Conservation (phyloP, 2,113 vertebrate genomes). For the Phrynocephalus versicolor region DNA sequence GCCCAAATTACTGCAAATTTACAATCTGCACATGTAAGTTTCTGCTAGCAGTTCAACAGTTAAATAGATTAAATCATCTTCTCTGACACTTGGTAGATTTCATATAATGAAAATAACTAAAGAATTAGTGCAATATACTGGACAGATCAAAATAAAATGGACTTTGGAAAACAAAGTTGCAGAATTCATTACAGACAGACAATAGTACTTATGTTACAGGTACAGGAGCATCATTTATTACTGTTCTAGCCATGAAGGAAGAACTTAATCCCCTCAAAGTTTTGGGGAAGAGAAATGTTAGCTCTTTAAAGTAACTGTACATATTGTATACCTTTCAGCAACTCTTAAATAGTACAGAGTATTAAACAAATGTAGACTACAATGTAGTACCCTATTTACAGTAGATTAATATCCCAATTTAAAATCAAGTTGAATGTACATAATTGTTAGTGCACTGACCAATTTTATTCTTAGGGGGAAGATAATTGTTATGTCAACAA, state of each 20-base stretch:
- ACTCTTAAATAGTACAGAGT: conserved; percentile 91
- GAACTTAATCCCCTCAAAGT: conserved; percentile 76
- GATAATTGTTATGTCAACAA: conserved; percentile 67
- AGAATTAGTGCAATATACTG: conserved; percentile 84
- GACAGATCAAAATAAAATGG: conserved; percentile 79
- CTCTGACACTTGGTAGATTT: conserved; percentile 79
- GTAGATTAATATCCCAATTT: conserved; percentile 85
- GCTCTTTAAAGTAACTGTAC: conserved; percentile 89
- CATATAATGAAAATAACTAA: conserved; percentile 84
- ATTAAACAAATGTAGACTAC: conserved; percentile 92
- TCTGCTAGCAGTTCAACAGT: conserved; percentile 76
- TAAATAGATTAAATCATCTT: conserved; percentile 82
- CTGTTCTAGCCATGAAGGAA: conserved; percentile 85
- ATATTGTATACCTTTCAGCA: conserved; percentile 88
- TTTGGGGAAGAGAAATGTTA: conserved; percentile 72
- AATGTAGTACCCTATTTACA: conserved; percentile 98
- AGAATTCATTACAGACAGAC: conserved; percentile 77
- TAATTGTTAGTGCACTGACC: conserved; percentile 78
- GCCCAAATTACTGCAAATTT: conserved; percentile 76
- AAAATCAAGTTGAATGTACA: conserved; percentile 80
- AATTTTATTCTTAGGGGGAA: conserved; percentile 66
- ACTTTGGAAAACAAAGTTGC: conserved; percentile 79
- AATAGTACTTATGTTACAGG: conserved; percentile 80
- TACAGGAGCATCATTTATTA: conserved; percentile 88
- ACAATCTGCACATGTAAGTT: conserved; percentile 74